Conservation (phyloP, 1,140 invertebrate species). For the Pseudobourletiella spinata region DNA sequence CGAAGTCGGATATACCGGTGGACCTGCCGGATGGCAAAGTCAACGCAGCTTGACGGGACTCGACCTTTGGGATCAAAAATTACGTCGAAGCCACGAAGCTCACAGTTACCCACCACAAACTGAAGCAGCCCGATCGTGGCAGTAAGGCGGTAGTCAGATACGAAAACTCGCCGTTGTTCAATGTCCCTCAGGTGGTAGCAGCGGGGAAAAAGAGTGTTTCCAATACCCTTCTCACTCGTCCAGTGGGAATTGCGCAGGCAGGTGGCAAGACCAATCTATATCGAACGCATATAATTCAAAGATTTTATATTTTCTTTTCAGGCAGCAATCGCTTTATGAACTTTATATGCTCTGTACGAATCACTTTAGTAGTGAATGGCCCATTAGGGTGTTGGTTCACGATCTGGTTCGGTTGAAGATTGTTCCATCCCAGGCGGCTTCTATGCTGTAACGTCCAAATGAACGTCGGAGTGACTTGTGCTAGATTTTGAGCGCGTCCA, state of each 20-base stretch:
- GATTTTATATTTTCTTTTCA: too few relatives aligned
- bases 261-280: conserved; percentile 63
- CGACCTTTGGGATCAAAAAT: conserved; percentile 30
- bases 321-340: too few relatives aligned
- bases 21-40: conserved; percentile 39
- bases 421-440: too few relatives aligned
- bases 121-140: conserved; percentile 74
- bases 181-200: conserved; percentile 76
- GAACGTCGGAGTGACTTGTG: too few relatives aligned
- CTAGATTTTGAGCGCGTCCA: too few relatives aligned
- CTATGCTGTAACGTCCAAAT: too few relatives aligned
- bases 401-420: too few relatives aligned
- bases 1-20: conserved; percentile 63
- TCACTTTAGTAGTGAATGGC: conserved; percentile 76
- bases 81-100: conserved; percentile 39
- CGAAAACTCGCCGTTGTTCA: conserved; percentile 77
- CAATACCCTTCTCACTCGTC: conserved; percentile 70
- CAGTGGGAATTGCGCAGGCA: conserved; percentile 78
- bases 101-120: conserved; percentile 55
- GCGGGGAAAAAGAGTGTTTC: conserved; percentile 65
- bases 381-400: conserved; percentile 70
- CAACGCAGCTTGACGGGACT: conserved; percentile 35
- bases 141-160: conserved; percentile 80
- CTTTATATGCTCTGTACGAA: too few relatives aligned
- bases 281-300: too few relatives aligned